Evolutionary conservation across 2,113 vertebrate species (phyloP).

Genomic region (Formicarius rufipectus): DNA sequence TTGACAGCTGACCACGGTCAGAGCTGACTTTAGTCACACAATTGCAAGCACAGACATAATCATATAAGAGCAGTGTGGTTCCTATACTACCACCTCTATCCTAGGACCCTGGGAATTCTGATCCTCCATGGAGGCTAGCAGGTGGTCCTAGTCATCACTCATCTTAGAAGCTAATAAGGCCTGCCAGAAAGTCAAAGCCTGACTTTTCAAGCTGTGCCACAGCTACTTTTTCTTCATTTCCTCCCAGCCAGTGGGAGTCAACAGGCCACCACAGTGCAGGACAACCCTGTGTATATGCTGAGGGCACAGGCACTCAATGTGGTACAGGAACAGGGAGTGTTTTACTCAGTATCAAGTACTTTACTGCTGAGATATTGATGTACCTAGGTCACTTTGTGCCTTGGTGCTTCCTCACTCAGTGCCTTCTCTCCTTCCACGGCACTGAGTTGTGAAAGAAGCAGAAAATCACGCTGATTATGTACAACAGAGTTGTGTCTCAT

Average conservation of each 20-base stretch:
- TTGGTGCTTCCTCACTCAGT: neutral
- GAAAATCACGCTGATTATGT: neutral
- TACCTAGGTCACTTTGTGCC: neutral
- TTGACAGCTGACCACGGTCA: neutral
- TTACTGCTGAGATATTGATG: neutral
- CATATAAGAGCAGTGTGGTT: neutral
- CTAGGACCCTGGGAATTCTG: neutral
- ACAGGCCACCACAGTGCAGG: rapidly evolving
- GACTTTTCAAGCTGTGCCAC: neutral
- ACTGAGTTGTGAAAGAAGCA: neutral
- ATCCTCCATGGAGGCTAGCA: neutral
- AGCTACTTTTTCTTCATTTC: neutral
- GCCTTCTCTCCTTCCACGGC: neutral
- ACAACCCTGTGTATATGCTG: neutral
- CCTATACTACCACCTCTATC: neutral
- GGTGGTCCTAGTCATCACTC: neutral
- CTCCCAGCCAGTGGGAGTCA: neutral
- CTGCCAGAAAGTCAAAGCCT: neutral
- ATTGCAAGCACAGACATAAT: neutral
- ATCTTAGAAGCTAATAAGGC: neutral
- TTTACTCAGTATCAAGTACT: neutral
- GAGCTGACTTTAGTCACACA: neutral
- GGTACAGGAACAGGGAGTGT: neutral
- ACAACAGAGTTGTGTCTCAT: neutral
- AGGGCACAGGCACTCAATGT: neutral